Evolutionary conservation across 2,797 vertebrate genomes (phyloP), one percentile per base, ranked within the genome.

Genomic region (Novumbra hubbsi): DNA sequence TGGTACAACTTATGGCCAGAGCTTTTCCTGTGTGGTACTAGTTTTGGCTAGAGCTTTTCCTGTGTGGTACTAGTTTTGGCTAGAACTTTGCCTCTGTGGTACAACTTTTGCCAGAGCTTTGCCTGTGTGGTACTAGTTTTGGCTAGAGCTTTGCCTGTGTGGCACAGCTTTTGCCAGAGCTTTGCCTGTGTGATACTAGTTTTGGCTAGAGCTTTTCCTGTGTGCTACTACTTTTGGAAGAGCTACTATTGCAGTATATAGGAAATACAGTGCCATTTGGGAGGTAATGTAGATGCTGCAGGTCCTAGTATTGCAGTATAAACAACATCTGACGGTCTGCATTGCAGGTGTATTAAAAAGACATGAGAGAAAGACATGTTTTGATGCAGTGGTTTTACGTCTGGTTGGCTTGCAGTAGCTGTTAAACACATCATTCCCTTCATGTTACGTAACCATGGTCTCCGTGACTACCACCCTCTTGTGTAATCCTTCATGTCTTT

Each of bases 241-340:
- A 45, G 41, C 41, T 45, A 45, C 41, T 45, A 8, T 52, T 19
- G 50, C 50, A 19, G 16, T 52, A 52, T 19, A 52, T 52, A 19
- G 17, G 50, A 52, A 19, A 3, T 5, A 11, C 32, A 17, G 50
- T 55, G 17, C 5, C 14, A 55, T 55, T 55, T 55, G 16, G 19
- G 50, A 9, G 6, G 50, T n/a, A n/a, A 19, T n/a, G 8, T 55
- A 7, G 52, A 6, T 19, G 8, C 52, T 55, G 52, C 52, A 57
- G 21, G 41, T 45, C 41, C 16, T 38, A 75, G 70, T 76, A 75
- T 83, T 73, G 48, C 74, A 71, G 45, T 64, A 5, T 79, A 76
- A 86, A 83, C 76, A 72, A 79, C 78, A 78, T 72, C 73, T 78
- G 73, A 64, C 73, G 70, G 66, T 76, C 81, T 86, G 79, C 81